phyloP scores from a whole-genome alignment of 2,888 invertebrate species.

The Meiosimyza decipiens region DNA sequence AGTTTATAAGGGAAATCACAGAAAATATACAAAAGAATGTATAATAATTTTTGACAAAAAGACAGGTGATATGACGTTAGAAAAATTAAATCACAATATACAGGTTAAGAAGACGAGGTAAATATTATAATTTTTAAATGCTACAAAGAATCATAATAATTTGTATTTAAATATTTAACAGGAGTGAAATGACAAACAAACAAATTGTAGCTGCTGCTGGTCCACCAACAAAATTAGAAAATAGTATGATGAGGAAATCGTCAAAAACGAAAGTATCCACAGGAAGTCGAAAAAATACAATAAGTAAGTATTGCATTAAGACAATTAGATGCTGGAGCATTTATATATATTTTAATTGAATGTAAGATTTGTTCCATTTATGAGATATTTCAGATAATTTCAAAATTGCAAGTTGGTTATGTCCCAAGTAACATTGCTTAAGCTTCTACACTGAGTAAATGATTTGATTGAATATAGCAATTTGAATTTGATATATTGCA shows the following conservation, averaged over 20 bases:
- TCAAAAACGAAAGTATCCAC: constrained; percentile 73
- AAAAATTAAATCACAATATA: constrained; percentile 90
- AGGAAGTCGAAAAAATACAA: constrained; percentile 68
- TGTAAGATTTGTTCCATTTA: no score
- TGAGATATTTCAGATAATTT: no score
- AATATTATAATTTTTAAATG: constrained; percentile 46
- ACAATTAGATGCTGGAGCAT: constrained; percentile 50
- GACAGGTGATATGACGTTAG: constrained; percentile 93
- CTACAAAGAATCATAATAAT: constrained; percentile 10
- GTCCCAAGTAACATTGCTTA: no score
- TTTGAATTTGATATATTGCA: no score
- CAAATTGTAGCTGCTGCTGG: constrained; percentile 49
- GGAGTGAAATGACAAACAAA: constrained; percentile 64
- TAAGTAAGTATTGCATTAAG: constrained; percentile 55
- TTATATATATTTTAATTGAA: constrained; percentile 45
- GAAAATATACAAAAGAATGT: constrained; percentile 89
- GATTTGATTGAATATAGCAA: no score
- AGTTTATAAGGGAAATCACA: constrained; percentile 93
- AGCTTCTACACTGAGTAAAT: no score
- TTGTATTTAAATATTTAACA: constrained; percentile 36
- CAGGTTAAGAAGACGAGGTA: constrained; percentile 92
- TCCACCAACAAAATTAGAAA: constrained; percentile 56
- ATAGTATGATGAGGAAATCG: constrained; percentile 72
- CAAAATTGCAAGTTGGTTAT: no score
- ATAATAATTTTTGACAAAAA: constrained; percentile 92